phyloP scores from a whole-genome alignment of 2,888 invertebrate species.

The Limenitis camilla region DNA sequence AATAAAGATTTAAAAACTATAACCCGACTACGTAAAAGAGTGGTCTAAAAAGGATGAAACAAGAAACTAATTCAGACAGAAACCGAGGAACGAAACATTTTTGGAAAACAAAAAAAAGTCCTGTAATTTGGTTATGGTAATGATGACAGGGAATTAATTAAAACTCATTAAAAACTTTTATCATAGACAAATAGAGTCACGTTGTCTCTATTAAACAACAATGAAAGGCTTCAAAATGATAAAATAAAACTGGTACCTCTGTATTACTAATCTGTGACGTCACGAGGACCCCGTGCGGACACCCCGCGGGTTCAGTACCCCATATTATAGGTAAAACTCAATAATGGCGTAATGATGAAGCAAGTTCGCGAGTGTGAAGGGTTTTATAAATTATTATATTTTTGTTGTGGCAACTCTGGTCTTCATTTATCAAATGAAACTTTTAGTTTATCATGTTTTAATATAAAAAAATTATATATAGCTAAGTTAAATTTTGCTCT shows the following conservation, averaged over 20 bases:
- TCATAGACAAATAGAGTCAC: too few species aligned
- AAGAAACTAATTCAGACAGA: too few species aligned
- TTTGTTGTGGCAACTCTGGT: slow-evolving; percentile 2
- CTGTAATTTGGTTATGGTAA: too few species aligned
- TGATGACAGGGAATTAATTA: too few species aligned
- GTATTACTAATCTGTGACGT: background rate
- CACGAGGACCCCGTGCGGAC: slow-evolving; percentile 41
- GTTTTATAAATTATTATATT: slow-evolving; percentile 20
- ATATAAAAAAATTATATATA: too few species aligned
- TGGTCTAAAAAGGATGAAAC: too few species aligned
- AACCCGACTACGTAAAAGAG: too few species aligned
- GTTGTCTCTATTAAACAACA: background rate
- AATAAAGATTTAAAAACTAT: too few species aligned
- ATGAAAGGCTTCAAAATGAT: background rate
- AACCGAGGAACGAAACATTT: too few species aligned
- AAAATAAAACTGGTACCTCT: background rate
- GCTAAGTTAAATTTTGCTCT: too few species aligned
- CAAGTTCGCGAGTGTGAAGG: slow-evolving; percentile 44
- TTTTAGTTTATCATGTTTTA: background rate
- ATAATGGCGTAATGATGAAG: slow-evolving; percentile 57
- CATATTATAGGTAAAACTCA: slow-evolving; percentile 49
- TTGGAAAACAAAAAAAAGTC: too few species aligned
- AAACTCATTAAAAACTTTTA: too few species aligned
- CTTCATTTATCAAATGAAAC: background rate
- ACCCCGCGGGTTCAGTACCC: slow-evolving; percentile 50